Percentiles rank a stretch among this genome's conserved stretches.
Evolutionary conservation across 2,113 vertebrate genomes (phyloP).

Genomic region (Cochlearius cochlearius): DNA sequence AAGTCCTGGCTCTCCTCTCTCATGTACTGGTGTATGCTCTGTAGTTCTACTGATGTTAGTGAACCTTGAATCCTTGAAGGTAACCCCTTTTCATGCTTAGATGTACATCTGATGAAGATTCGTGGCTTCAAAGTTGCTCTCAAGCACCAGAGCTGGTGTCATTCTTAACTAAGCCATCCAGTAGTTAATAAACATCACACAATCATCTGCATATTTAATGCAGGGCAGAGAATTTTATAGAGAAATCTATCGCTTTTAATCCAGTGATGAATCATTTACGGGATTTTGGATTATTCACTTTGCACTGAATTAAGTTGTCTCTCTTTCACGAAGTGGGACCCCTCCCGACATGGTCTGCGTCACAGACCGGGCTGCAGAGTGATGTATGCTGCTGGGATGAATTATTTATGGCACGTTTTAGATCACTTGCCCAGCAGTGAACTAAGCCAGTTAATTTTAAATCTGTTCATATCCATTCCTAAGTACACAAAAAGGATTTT

Average conservation of each 20-base stretch:
- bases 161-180: background rate
- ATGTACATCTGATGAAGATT: background rate
- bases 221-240: slow-evolving; percentile 16
- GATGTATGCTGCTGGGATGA: slow-evolving; percentile 46
- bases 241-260: slow-evolving; percentile 63
- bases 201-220: slow-evolving; percentile 37
- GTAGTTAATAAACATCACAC: slow-evolving; percentile 7
- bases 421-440: slow-evolving; percentile 44
- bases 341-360: background rate
- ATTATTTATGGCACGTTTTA: slow-evolving; percentile 67
- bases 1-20: background rate
- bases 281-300: slow-evolving; percentile 60
- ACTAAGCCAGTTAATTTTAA: slow-evolving; percentile 56
- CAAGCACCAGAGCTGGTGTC: background rate
- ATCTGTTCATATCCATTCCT: slow-evolving; percentile 26
- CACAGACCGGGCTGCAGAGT: background rate
- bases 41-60: background rate
- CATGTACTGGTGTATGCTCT: background rate
- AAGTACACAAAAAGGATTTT: slow-evolving; percentile 33
- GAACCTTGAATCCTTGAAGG: background rate
- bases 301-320: slow-evolving; percentile 65
- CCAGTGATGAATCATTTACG: slow-evolving; percentile 66
- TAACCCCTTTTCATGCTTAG: background rate
- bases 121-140: background rate
- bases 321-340: background rate